Base-by-base conservation (phyloP, 1,140 invertebrate species). In the Lasioglossum albipes region DNA sequence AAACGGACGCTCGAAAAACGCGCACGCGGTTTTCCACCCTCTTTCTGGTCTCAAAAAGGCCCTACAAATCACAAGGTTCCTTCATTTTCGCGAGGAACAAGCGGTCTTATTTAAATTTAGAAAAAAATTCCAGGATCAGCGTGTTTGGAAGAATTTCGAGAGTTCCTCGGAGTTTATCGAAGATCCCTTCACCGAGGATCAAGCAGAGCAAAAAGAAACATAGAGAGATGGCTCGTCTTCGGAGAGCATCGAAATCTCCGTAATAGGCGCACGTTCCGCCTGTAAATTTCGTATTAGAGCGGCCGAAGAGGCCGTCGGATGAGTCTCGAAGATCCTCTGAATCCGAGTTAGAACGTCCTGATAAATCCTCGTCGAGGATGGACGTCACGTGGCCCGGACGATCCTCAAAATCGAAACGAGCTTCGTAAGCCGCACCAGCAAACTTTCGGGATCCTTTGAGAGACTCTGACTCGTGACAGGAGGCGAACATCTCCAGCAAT, bases 241-340 rank as follows among this genome's bases (percentile, higher is more conserved):
- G 49, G 16, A 1, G n/a, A 65, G 59, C 70, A 18, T 66, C 57
- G 45, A 49, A 83, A 62, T 74, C 61, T 42, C 76, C 41, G 18
- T 27, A 72, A 80, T 41, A 42, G 54, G 59, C 31, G 68, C 84
- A 81, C 82, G 82, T 84, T 31, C 36, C 27, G 77, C 20, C 68
- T 67, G n/a, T 85, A 85, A 84, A 85, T 84, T 80, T 52, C 49
- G 13, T 20, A 72, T 76, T 73, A 81, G 13, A 54, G 4, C n/a
- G 36, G 52, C 68, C 41, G 42, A 18, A 0, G 45, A 20, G 54
- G 52, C 9, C 70, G 54, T 36, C n/a, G 49, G 72, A 75, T 67
- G 20, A 75, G 31, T 61, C 2, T 6, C 18, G 57, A 7, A n/a
- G 20, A 59, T n/a, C 73, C 52, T 49, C 61, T 27, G 31, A 18